Evolutionary conservation across 2,797 vertebrate species (phyloP), one percentile per base, ranked within the genome.

Genomic region (Sebastes nivosus): DNA sequence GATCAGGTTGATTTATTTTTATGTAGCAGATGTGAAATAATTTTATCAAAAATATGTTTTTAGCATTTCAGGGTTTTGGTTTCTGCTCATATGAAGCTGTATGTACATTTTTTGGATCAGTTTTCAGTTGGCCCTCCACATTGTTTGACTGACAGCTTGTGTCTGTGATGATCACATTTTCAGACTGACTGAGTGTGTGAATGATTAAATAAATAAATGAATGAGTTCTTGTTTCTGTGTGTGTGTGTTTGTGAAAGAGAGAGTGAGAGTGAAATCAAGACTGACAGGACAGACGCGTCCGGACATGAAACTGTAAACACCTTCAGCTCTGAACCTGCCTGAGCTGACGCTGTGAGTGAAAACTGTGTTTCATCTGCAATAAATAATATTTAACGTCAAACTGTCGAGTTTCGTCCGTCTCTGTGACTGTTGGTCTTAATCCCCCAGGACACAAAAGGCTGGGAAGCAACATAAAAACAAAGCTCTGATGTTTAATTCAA

Each of bases 341-440:
- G 66, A 84, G 75, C 67, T 29, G 79, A 75, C 5, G 14, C 38
- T 70, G 84, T 73, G 72, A 76, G 55, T 84, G 80, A 77, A 67
- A 72, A 42, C 78, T 77, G 87, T 89, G 77, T 88, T 92, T 89
- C 74, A 86, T 86, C 87, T 67, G 83, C 74, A 95, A 94, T 95
- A 95, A 95, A 95, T 86, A 38, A 77, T 90, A 90, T 93, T 93
- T 88, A 90, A 88, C 71, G 60, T 76, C 61, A 85, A 81, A 42
- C 57, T 55, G 74, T 2, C 29, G 52, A 38, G 66, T 54, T 55
- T 57, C 2, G n/a, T 50, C 7, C 25, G 3, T 81, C 60, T 80
- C 22, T 72, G 22, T 76, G 59, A 12, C 22, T 10, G 0, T 54
- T 55, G 6, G 9, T 59, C 14, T 3, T 3, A 2, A 50, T 46